Evolutionary conservation across 1,140 invertebrate species (phyloP), one percentile per base, ranked within the genome.

Genomic region (Drosophila fuyamai): DNA sequence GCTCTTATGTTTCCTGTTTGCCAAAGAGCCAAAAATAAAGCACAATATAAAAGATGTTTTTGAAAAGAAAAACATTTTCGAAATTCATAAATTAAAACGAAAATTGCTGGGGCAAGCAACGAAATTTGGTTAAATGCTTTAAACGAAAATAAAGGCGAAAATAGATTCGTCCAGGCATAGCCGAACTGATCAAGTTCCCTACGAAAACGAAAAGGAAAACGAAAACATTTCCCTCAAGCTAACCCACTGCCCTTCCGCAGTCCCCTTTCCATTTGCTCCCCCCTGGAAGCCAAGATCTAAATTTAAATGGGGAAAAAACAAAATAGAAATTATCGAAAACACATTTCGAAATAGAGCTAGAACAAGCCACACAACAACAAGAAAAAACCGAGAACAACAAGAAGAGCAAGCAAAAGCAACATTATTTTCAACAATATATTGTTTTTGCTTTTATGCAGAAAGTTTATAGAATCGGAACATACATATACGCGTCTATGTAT

Each of bases 261-360:
- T 14, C n/a, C 58, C 43, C 27, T 32, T 29, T 66, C 5, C n/a
- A 14, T n/a, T 27, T 36, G 14, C 32, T 23, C 32, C 38, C 65
- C 67, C 65, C 65, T 70, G 65, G 48, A 71, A 50, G 65, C 36
- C 65, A 62, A 55, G 44, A 62, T 67, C 72, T 75, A 75, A 63
- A 85, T 83, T 83, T 80, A 80, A 83, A 80, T 61, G 32, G 61
- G 66, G 43, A 76, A 83, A 83, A 72, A 81, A 62, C 71, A 79
- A 66, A 73, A 61, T 47, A 51, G 43, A 62, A 41, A 81, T 73
- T 48, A 73, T 72, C 67, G 56, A 60, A 58, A 73, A 76, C 35
- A 76, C 53, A 76, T 76, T 76, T 76, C 72, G 63, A 76, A 76
- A 73, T 50, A 44, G 23, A 41, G 41, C 18, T 8, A 41, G 27